Evolutionary conservation across 2,113 vertebrate species (phyloP).

Genomic region (Erythrocebus patas): DNA sequence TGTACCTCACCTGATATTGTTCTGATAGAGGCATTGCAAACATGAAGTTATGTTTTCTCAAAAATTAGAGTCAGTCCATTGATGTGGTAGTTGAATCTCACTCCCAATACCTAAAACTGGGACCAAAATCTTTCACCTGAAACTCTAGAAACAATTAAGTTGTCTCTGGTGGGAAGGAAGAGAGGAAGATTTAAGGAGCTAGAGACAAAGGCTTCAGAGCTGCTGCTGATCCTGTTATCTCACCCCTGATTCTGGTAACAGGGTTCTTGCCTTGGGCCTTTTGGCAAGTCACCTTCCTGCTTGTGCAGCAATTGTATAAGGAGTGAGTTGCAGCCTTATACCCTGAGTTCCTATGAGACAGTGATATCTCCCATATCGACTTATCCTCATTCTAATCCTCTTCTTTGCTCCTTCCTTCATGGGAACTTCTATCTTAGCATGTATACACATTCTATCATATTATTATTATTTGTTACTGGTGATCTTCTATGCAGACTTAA

Average conservation of each 20-base stretch:
- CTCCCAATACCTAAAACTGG: background rate
- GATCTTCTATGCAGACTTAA: background rate
- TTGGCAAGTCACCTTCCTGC: background rate
- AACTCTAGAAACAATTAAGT: background rate
- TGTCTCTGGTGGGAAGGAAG: background rate
- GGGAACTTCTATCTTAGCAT: background rate
- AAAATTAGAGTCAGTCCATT: background rate
- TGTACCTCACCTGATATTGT: background rate
- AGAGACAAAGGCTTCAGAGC: background rate
- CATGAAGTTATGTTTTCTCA: background rate
- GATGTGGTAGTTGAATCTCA: background rate
- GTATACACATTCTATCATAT: background rate
- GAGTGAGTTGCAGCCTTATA: background rate
- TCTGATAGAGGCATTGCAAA: background rate
- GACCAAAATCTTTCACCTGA: background rate
- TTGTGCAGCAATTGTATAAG: rapidly evolving
- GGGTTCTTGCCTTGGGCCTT: background rate
- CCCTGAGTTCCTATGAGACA: background rate
- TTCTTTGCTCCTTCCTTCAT: background rate
- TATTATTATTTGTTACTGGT: background rate
- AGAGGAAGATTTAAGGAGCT: background rate
- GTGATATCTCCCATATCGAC: background rate
- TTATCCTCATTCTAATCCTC: no score
- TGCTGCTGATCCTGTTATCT: no score
- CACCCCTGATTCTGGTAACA: rapidly evolving